Base-by-base conservation (phyloP, 2,888 invertebrate species). In the Sthenelais limicola region DNA sequence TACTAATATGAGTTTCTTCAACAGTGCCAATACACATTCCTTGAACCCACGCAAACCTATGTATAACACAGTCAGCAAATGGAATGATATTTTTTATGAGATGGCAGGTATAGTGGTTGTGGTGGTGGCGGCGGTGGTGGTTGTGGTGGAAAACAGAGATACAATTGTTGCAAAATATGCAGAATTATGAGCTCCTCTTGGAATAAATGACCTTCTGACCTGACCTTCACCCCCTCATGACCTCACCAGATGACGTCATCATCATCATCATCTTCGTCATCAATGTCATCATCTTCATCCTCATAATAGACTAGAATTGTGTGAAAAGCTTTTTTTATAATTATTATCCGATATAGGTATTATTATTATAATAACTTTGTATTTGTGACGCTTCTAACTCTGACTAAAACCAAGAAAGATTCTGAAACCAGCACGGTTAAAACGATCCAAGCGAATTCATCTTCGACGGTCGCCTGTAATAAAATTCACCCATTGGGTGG, bases 401-500 rank as follows among this genome's bases (percentile, higher is more conserved):
- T 24, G 38, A 62, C 35, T 62, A 62, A 62, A 32, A 62, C 62
- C 62, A 62, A n/a, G 35, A 21, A 38, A 62, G 62, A 43, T 38
- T 38, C 43, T 62, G 26, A 62, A 62, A 62, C 35, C 62, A 35
- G 43, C 38, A 35, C 35, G 38, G 62, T 35, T 62, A 35, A 62
- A 62, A 62, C 62, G 62, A 43, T 62, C 62, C 62, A 62, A 62
- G 62, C 62, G 62, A 62, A 62, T 62, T 62, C 62, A 62, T 62
- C 43, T 62, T 62, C 43, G 62, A 62, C 62, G 62, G 62, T 35
- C 38, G 62, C 62, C 62, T 38, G 35, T 62, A 2, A 21, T 43
- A 43, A n/a, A 62, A 38, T 2, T 28, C 38, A 38, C n/a, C 62
- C 4, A 32, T 26, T 35, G 38, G n/a, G n/a, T n/a, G n/a, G n/a